These are phyloP conservation scores for Gastrophryne carolinensis DNA, from an alignment of 2,797 vertebrate genomes.

Conservation along the genomic window DNA sequence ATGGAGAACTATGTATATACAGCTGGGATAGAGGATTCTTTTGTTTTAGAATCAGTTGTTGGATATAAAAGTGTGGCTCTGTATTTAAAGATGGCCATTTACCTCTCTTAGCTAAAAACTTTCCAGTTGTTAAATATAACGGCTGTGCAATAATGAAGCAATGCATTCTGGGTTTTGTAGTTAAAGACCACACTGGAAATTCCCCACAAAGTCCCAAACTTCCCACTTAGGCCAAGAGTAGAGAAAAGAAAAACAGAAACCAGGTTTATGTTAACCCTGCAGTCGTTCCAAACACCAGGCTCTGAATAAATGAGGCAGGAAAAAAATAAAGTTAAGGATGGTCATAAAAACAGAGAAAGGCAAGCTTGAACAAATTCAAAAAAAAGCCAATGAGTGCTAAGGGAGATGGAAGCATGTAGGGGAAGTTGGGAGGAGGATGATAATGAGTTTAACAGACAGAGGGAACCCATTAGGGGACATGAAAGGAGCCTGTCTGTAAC, in stretches of 20 bases:
- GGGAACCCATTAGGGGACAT: slow-evolving; percentile 42
- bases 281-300: slow-evolving; percentile 16
- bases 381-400: slow-evolving; percentile 15
- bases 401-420: background rate
- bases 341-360: slow-evolving; percentile 31
- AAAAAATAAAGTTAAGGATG: slow-evolving; percentile 13
- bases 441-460: slow-evolving; percentile 45
- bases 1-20: too few species aligned
- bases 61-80: too few species aligned
- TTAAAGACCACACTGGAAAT: slow-evolving; percentile 19
- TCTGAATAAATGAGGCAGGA: slow-evolving; percentile 16
- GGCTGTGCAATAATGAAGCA: slow-evolving; percentile 11
- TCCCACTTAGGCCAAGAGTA: background rate
- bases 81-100: too few species aligned
- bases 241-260: slow-evolving; percentile 38
- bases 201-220: background rate
- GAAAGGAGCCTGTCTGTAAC: slow-evolving; percentile 43
- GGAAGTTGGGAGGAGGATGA: background rate
- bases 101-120: too few species aligned
- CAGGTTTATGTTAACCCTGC: slow-evolving; percentile 6
- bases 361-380: slow-evolving; percentile 13
- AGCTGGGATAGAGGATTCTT: too few species aligned
- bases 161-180: slow-evolving; percentile 36
- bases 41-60: too few species aligned
- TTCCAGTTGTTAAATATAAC: too few species aligned